phyloP scores from a whole-genome alignment of 2,888 invertebrate species.

The Selenia dentaria region DNA sequence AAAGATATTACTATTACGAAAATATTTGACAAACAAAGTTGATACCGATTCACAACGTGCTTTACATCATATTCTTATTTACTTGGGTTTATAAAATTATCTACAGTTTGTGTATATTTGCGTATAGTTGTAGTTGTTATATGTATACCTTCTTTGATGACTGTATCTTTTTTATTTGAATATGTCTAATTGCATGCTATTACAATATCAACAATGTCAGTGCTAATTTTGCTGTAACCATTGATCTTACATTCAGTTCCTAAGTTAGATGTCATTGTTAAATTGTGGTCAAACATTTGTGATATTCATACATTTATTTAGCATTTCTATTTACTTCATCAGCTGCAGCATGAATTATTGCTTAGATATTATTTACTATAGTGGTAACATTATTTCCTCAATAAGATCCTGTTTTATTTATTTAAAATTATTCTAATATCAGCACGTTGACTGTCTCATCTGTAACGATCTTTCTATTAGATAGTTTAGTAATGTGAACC shows the following conservation, averaged over 20 bases:
- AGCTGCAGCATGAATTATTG: conserved; percentile 24
- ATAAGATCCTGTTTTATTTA: conserved; percentile 52
- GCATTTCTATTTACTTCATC: conserved; percentile 1
- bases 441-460: conserved; percentile 22
- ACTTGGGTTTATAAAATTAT: too few relatives aligned
- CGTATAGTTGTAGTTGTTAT: conserved; percentile 6
- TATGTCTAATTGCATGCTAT: too few relatives aligned
- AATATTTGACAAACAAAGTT: too few relatives aligned
- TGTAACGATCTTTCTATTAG: conserved; percentile 17
- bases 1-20: too few relatives aligned
- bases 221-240: too few relatives aligned
- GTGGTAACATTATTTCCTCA: conserved; percentile 56
- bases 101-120: conserved; percentile 26
- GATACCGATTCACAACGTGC: too few relatives aligned
- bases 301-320: not conserved
- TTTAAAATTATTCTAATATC: conserved; percentile 9
- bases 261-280: too few relatives aligned
- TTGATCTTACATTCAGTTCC: too few relatives aligned
- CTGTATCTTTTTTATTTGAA: too few relatives aligned
- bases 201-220: too few relatives aligned
- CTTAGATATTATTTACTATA: conserved; percentile 26
- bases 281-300: too few relatives aligned
- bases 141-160: conserved; percentile 19
- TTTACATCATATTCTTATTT: too few relatives aligned
- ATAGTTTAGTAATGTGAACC: conserved; percentile 2